phyloP scores from a whole-genome alignment of 2,797 vertebrate species.

The Glyptemys insculpta region DNA sequence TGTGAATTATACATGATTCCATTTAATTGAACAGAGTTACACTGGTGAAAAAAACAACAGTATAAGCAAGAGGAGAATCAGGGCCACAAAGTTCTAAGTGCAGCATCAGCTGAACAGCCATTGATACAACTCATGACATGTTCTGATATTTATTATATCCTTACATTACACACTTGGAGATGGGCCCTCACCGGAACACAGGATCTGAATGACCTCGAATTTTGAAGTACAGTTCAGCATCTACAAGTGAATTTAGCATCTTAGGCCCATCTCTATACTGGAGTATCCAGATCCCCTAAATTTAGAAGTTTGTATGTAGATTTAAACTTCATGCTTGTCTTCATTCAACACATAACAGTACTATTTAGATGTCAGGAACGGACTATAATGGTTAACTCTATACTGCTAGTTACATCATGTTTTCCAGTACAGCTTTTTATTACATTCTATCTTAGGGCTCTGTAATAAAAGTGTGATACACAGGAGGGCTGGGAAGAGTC shows the following conservation, averaged over 20 bases:
- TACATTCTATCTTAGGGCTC: background rate
- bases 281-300: slow-evolving; percentile 46
- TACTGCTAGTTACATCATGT: background rate
- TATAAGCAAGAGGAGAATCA: background rate
- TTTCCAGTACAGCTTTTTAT: background rate
- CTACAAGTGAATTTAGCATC: slow-evolving; percentile 57
- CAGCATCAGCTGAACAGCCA: background rate
- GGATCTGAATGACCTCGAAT: slow-evolving; percentile 29
- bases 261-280: slow-evolving; percentile 37
- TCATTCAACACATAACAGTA: background rate
- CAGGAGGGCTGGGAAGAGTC: background rate
- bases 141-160: slow-evolving; percentile 35
- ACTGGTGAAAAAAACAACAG: background rate
- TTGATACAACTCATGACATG: slow-evolving; percentile 51
- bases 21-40: background rate
- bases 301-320: slow-evolving; percentile 51
- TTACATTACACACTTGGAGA: slow-evolving; percentile 53
- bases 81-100: background rate
- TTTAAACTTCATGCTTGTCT: slow-evolving; percentile 32
- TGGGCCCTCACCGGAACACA: slow-evolving; percentile 37
- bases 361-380: slow-evolving; percentile 16
- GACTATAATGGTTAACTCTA: background rate
- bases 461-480: background rate
- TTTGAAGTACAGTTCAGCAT: slow-evolving; percentile 56
- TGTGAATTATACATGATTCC: background rate